Base-by-base conservation (phyloP, 2,888 invertebrate genomes). In the Tenthredo distinguenda region DNA sequence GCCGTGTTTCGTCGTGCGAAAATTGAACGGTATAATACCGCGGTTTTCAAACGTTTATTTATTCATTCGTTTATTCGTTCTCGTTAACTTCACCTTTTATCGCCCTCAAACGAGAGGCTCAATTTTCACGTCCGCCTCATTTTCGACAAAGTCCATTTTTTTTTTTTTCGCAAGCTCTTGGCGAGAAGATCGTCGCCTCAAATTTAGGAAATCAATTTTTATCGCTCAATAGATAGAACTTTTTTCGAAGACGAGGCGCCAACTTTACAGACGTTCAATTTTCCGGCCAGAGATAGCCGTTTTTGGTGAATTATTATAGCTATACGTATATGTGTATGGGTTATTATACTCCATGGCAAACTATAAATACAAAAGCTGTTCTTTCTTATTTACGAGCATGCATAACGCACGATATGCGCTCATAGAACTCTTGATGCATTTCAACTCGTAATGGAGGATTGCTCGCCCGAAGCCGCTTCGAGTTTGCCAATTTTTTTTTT, bases 401-500 rank as follows among this genome's bases (percentile, higher is more conserved):
- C 43, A 43, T 43, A 40, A 40, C 43, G 74, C 74, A 43, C 26
- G 40, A 74, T 40, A 43, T 43, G 40, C 43, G 9, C 40, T 43
- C 72, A 21, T 43, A 43, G 40, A 18, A 43, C 34, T 18, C n/a
- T 43, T 40, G 74, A 74, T 74, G 74, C 74, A 74, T 47, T 40
- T 68, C 68, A 68, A 68, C 34, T 68, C 3, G 34, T 68, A 68
- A 68, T 68, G 68, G 68, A 34, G 34, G 15, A 68, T 15, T 7
- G 26, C 68, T 34, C 15, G 37, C 43, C 55, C 77, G 50, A 21
- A 37, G 71, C 37, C 71, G 37, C 71, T 34, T 40, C 21, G 34
- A 81, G 81, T 81, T 81, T 81, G 81, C 62, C 81, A 81, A 81
- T n/a, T 34, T 58, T 58, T n/a, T 58, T 47, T 77, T 31, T 18